These are phyloP conservation scores for Gobio gobio DNA, from an alignment of 2,113 vertebrate genomes.

Conservation along the genomic window DNA sequence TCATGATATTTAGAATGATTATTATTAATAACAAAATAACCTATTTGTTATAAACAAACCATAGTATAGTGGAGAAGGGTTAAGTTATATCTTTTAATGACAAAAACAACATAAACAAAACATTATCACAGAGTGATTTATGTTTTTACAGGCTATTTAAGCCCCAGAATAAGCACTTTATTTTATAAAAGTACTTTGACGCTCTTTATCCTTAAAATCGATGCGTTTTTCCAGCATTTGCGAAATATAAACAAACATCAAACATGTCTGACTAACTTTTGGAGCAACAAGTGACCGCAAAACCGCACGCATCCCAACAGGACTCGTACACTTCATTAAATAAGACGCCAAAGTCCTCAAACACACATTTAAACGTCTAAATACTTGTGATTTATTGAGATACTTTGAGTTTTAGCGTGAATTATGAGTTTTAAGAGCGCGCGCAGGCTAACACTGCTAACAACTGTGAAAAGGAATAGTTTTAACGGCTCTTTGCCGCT, in stretches of 20 bases:
- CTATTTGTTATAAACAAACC: too few species aligned
- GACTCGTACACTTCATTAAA: background rate
- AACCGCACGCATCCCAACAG: background rate
- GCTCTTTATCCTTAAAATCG: background rate
- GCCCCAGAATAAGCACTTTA: background rate
- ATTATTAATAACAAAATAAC: background rate
- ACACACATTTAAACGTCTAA: background rate
- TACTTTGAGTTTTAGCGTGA: background rate
- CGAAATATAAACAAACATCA: background rate
- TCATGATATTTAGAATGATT: background rate
- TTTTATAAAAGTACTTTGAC: background rate
- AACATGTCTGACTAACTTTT: slow-evolving; percentile 13
- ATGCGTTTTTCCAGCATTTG: background rate
- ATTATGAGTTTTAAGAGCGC: background rate
- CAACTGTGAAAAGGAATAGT: background rate
- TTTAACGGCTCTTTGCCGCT: background rate
- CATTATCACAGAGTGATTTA: background rate
- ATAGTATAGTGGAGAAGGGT: too few species aligned
- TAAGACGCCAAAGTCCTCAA: background rate
- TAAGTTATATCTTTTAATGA: background rate
- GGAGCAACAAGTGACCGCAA: slow-evolving; percentile 40
- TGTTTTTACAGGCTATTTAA: background rate
- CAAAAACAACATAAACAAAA: background rate
- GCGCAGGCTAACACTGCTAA: slow-evolving; percentile 17
- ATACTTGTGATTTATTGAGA: background rate